Evolutionary conservation across 2,888 invertebrate species (phyloP).

Genomic region (Lypha dubia): DNA sequence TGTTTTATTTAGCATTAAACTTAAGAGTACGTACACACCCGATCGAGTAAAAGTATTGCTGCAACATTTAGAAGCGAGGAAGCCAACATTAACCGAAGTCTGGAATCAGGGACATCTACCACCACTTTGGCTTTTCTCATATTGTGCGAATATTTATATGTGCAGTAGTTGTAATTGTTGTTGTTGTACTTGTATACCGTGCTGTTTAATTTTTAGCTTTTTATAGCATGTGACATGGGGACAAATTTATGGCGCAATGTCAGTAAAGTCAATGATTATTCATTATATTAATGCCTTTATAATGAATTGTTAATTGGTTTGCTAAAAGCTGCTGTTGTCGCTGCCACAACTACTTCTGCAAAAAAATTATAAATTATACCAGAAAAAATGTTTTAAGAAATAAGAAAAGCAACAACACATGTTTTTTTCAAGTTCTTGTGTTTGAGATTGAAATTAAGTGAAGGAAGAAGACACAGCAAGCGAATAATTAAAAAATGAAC

Average conservation of each 20-base stretch:
- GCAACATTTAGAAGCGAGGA: conserved; percentile 25
- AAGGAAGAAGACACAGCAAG: conserved; percentile 33
- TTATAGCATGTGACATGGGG: conserved; percentile 73
- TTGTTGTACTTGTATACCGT: conserved; percentile 11
- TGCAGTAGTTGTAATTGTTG: conserved; percentile 47
- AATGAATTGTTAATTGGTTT: conserved; percentile 73
- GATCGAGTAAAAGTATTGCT: not conserved
- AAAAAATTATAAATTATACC: conserved; percentile 46
- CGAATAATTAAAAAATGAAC: conserved; percentile 20
- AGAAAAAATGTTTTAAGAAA: conserved; percentile 30
- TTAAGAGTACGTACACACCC: conserved; percentile 9
- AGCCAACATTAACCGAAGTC: conserved; percentile 28
- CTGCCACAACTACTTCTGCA: conserved; percentile 56
- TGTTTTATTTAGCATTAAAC: conserved; percentile 63
- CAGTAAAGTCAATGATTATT: conserved; percentile 71
- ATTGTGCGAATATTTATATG: conserved; percentile 46
- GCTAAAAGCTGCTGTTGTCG: conserved; percentile 71
- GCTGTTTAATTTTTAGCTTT: conserved; percentile 60
- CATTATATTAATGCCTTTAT: conserved; percentile 73
- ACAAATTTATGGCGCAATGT: conserved; percentile 73
- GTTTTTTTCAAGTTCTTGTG: conserved; percentile 2
- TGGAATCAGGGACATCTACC: conserved; percentile 53
- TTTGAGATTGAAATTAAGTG: conserved; percentile 53
- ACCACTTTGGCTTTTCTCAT: conserved; percentile 12
- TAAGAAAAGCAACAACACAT: conserved; percentile 54